phyloP scores from a whole-genome alignment of 2,888 invertebrate species.

The Folsomia candida region DNA sequence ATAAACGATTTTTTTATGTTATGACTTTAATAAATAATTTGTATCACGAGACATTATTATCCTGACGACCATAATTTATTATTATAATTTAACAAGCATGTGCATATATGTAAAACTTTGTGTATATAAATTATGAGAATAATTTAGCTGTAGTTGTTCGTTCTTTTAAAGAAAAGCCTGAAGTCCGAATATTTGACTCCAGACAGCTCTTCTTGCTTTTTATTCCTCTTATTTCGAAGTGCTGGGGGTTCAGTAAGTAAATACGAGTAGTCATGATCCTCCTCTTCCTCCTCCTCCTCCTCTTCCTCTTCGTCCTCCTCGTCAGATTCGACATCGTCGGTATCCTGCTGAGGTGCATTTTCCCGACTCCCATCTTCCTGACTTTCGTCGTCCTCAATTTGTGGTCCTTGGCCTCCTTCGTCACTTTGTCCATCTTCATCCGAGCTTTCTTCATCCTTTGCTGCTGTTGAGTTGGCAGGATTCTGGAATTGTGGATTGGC shows the following conservation, averaged over 20 bases:
- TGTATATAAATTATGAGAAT: too few relatives aligned
- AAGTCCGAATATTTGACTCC: slow-evolving; percentile 24
- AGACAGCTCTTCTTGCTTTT: neutral
- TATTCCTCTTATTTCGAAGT: neutral
- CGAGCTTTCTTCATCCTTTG: slow-evolving; percentile 11
- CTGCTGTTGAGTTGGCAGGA: slow-evolving; percentile 4
- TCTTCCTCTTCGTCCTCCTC: slow-evolving; percentile 3
- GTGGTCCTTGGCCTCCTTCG: slow-evolving; percentile 5
- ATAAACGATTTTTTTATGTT: neutral
- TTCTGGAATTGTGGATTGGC: neutral
- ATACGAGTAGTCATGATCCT: slow-evolving; percentile 9
- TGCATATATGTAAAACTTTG: too few relatives aligned
- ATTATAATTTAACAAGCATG: too few relatives aligned
- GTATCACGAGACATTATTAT: too few relatives aligned
- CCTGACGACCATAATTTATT: too few relatives aligned
- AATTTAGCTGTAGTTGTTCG: too few relatives aligned
- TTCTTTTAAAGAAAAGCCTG: slow-evolving; percentile 16
- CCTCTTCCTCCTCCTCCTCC: neutral
- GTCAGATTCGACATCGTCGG: slow-evolving; percentile 7
- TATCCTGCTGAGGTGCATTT: neutral
- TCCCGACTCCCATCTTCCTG: neutral
- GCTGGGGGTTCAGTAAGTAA: neutral
- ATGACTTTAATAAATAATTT: neutral
- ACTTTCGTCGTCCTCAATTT: slow-evolving; percentile 8
- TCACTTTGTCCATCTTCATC: slow-evolving; percentile 3